phyloP scores from a whole-genome alignment of 2,888 invertebrate species.

The Amiota mariae region DNA sequence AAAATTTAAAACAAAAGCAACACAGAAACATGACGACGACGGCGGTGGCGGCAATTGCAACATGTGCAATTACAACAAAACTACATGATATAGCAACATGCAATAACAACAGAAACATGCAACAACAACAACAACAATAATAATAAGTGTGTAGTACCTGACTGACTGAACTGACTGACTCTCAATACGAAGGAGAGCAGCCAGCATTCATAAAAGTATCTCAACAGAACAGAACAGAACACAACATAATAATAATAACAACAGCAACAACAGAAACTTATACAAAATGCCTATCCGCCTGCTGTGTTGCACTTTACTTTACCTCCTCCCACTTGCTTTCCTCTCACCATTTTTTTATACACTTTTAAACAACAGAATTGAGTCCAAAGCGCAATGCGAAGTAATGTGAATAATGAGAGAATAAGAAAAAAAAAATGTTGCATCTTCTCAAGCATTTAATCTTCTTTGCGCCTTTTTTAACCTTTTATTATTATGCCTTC shows the following conservation, averaged over 20 bases:
- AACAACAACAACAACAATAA: slow-evolving; percentile 48
- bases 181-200: neutral
- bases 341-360: neutral
- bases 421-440: slow-evolving; percentile 52
- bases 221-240: neutral
- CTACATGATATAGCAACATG: slow-evolving; percentile 35
- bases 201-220: neutral
- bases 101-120: slow-evolving; percentile 50
- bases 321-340: neutral
- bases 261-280: slow-evolving; percentile 26
- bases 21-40: slow-evolving; percentile 23
- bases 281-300: slow-evolving; percentile 5
- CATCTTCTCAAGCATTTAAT: slow-evolving; percentile 69
- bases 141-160: slow-evolving; percentile 53
- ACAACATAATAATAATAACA: slow-evolving; percentile 9
- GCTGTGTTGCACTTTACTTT: neutral
- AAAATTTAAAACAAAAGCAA: neutral
- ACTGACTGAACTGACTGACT: slow-evolving; percentile 47
- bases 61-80: slow-evolving; percentile 42
- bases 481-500: slow-evolving; percentile 68
- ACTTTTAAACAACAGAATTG: slow-evolving; percentile 4
- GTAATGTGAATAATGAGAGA: too few relatives aligned
- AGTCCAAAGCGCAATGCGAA: slow-evolving; percentile 36
- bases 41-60: slow-evolving; percentile 51
- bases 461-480: slow-evolving; percentile 69